Percentiles rank a stretch among this genome's conserved stretches.
Conservation (phyloP, 2,797 vertebrate genomes). For the Arrhamphus sclerolepis region DNA sequence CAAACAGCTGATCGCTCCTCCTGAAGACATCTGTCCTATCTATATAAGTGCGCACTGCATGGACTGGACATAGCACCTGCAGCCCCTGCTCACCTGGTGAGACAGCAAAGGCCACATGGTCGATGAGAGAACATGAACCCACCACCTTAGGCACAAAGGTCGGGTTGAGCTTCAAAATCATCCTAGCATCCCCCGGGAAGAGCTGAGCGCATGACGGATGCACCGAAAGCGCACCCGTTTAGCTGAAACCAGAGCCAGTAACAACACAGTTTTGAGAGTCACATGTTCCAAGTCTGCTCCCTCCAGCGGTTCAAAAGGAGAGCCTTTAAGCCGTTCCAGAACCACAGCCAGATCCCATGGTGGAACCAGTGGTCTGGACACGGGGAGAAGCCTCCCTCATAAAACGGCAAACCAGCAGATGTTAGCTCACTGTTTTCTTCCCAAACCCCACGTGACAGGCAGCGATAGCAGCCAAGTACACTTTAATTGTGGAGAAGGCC, state of each 20-base stretch:
- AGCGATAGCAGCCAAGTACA: not conserved
- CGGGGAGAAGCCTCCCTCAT: not conserved
- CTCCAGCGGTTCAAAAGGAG: not conserved
- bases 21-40: too few relatives aligned
- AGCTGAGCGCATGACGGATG: not conserved
- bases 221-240: not conserved
- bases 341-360: not conserved
- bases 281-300: not conserved
- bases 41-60: too few relatives aligned
- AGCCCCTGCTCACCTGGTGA: too few relatives aligned
- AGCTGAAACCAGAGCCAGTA: not conserved
- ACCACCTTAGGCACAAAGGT: too few relatives aligned
- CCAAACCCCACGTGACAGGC: not conserved
- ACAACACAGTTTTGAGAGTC: not conserved
- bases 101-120: not conserved
- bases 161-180: too few relatives aligned
- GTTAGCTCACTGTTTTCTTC: not conserved
- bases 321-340: not conserved
- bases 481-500: slow-evolving; percentile 1
- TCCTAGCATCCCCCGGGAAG: not conserved
- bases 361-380: not conserved
- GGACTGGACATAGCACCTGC: too few relatives aligned
- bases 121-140: not conserved
- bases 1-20: too few relatives aligned
- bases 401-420: not conserved